A percentile compares a stretch with the other conserved stretches of the same genome.
Evolutionary conservation across 2,797 vertebrate species (phyloP).

Genomic region (Rhinophrynus dorsalis): DNA sequence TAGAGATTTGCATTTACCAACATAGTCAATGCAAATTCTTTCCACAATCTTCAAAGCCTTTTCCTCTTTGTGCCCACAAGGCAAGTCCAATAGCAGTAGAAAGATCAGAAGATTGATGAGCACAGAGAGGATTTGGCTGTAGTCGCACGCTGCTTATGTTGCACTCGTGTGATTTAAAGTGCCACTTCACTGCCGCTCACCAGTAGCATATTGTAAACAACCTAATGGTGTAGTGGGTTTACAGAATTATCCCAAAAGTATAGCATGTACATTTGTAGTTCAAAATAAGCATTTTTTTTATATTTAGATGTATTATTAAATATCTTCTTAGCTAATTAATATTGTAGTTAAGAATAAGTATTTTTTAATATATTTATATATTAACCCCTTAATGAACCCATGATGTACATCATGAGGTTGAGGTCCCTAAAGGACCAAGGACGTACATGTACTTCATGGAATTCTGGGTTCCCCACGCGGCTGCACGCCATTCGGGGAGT

Average conservation of each 20-base stretch:
- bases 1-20: constrained; percentile 17
- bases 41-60: constrained; percentile 3
- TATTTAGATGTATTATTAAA: no score
- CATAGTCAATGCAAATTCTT: constrained; percentile 1
- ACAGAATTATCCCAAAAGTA: not conserved
- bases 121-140: not conserved
- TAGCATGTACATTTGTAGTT: not conserved
- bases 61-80: not conserved
- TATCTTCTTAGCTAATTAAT: no score
- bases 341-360: no score
- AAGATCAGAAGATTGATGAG: constrained; percentile 1
- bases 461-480: no score
- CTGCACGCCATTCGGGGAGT: no score
- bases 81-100: not conserved
- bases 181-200: not conserved
- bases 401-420: no score
- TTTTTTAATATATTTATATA: no score
- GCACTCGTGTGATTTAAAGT: not conserved
- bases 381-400: no score
- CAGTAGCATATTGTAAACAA: not conserved
- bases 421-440: no score
- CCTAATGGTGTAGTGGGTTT: not conserved
- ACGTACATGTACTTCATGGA: no score
- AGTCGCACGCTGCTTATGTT: not conserved
- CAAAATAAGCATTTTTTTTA: not conserved